Evolutionary conservation across 2,888 invertebrate genomes (phyloP).

Genomic region (Sclerodermus sp.): DNA sequence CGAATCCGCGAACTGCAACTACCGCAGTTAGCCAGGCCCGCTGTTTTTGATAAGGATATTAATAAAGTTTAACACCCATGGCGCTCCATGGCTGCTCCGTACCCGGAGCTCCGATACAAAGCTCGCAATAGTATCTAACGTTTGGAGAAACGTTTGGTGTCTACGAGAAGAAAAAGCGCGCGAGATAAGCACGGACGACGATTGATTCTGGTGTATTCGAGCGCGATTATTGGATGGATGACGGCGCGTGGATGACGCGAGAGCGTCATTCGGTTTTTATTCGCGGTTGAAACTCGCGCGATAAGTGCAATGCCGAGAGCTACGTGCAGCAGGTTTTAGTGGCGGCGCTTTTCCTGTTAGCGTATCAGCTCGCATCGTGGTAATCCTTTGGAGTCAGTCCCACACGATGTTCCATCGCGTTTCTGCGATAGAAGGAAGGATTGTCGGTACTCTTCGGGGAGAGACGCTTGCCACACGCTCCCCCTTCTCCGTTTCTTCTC

Average conservation of each 20-base stretch:
- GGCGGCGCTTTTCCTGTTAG: no score
- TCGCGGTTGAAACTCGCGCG: no score
- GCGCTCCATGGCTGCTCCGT: constrained; percentile 2
- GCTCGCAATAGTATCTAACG: neutral
- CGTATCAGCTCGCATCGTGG: no score
- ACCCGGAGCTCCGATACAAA: neutral
- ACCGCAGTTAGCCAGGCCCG: constrained; percentile 36
- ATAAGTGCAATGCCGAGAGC: no score
- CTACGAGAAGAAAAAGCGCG: no score
- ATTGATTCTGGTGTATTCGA: no score
- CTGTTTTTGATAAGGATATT: constrained; percentile 52
- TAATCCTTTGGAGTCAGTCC: neutral
- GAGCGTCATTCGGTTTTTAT: no score
- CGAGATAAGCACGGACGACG: no score
- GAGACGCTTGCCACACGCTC: constrained; percentile 20
- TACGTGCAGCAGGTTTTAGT: no score
- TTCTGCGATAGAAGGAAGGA: constrained; percentile 15
- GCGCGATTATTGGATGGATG: no score
- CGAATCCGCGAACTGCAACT: constrained; percentile 41
- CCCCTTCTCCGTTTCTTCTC: neutral
- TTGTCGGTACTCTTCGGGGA: constrained; percentile 15
- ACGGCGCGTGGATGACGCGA: no score
- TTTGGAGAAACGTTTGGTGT: no score
- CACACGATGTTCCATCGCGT: constrained; percentile 7
- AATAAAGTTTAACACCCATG: constrained; percentile 43